These are phyloP conservation scores for Schizothorax lantsangensis DNA, from an alignment of 2,797 vertebrate genomes.

Conservation along the genomic window DNA sequence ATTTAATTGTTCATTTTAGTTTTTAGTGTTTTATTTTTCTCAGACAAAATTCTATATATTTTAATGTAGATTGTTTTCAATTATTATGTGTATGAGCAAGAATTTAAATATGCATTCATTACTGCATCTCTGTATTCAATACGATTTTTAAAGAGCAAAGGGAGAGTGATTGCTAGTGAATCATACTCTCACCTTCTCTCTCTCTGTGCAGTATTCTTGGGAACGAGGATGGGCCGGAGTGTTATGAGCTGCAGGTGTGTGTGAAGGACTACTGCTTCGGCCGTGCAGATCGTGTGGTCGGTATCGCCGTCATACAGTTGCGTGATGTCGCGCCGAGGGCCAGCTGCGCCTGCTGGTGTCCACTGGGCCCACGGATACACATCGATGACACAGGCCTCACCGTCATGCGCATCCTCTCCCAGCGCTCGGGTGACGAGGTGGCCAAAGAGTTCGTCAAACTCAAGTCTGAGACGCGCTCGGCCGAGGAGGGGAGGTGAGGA, in stretches of 20 bases:
- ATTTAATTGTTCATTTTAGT: background rate
- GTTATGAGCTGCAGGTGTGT: conserved; percentile 95
- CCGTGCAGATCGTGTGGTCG: conserved; percentile 91
- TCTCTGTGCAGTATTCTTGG: conserved; percentile 84
- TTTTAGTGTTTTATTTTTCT: background rate
- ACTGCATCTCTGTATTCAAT: background rate
- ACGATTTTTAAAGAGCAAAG: no score
- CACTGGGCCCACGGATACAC: conserved; percentile 87
- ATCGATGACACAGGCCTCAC: conserved; percentile 98
- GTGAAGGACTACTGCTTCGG: conserved; percentile 99
- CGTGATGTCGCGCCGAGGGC: conserved; percentile 88
- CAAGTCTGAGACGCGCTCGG: conserved; percentile 93
- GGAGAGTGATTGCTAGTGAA: background rate
- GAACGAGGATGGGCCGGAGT: conserved; percentile 92
- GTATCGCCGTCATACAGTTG: conserved; percentile 90
- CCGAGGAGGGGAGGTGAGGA: conserved; percentile 91
- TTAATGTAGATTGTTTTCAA: background rate
- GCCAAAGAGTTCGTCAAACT: conserved; percentile 96
- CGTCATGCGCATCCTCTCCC: conserved; percentile 93
- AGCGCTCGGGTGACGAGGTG: conserved; percentile 95
- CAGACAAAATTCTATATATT: background rate
- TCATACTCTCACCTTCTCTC: background rate
- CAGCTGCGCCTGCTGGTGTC: conserved; percentile 95
- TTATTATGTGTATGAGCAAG: background rate
- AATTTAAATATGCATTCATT: background rate